phyloP scores from a whole-genome alignment of 2,113 vertebrate genomes.

The Channa maculata region DNA sequence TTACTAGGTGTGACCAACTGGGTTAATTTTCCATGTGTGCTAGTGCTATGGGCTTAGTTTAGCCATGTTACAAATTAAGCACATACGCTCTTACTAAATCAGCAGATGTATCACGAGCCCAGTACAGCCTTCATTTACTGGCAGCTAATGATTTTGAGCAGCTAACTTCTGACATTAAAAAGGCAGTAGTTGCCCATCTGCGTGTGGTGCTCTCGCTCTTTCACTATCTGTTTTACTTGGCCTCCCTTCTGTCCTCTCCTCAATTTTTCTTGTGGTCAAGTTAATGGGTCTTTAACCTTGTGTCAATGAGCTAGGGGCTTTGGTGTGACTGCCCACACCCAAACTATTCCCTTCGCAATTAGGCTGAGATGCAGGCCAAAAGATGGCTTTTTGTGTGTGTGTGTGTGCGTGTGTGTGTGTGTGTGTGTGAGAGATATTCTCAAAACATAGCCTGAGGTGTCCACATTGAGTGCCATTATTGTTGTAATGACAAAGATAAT shows the following conservation, averaged over 20 bases:
- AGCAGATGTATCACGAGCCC: background rate
- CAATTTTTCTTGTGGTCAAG: conserved; percentile 64
- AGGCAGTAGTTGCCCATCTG: conserved; percentile 4
- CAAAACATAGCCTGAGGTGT: conserved; percentile 71
- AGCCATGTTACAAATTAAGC: background rate
- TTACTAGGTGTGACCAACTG: background rate
- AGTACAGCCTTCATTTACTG: background rate
- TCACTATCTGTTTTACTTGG: conserved; percentile 4
- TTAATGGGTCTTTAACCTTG: conserved; percentile 82
- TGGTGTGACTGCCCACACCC: conserved; percentile 61
- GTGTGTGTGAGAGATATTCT: conserved; percentile 27
- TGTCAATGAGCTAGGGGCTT: conserved; percentile 77
- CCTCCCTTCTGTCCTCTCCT: conserved; percentile 54
- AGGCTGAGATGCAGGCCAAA: conserved; percentile 51
- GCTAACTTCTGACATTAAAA: background rate
- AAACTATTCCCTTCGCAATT: conserved; percentile 74
- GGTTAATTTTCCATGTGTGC: too few relatives aligned
- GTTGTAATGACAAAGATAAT: conserved; percentile 75
- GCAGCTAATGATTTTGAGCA: conserved; percentile 1
- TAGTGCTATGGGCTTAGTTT: background rate
- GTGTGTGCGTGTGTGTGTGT: conserved; percentile 22
- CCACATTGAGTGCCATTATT: conserved; percentile 61
- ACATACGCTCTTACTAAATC: background rate
- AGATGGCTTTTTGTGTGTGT: conserved; percentile 28
- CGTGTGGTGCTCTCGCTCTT: conserved; percentile 5